These are phyloP conservation scores for Sanderia malayensis DNA, from an alignment of 30 jellyfish, hydroid and myxozoan species.

Conservation along the genomic window DNA sequence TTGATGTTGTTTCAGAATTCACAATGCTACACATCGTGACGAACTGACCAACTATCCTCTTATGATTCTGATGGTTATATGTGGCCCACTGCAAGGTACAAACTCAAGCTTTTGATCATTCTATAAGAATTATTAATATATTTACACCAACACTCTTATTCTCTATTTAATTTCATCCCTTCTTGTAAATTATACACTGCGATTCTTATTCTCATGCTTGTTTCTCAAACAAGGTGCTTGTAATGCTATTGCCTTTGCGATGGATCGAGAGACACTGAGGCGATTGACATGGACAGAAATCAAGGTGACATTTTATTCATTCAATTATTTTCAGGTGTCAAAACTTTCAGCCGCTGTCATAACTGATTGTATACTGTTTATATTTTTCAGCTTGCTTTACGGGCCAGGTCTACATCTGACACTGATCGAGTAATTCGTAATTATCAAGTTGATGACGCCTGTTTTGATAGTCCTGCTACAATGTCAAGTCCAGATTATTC, in stretches of 20 bases:
- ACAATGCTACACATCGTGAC: slow-evolving; percentile 75
- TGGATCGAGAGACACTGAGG: slow-evolving; percentile 73
- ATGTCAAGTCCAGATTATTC: slow-evolving; percentile 36
- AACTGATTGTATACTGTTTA: too few relatives aligned
- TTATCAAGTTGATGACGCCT: slow-evolving; percentile 72
- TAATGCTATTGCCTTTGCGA: slow-evolving; percentile 91
- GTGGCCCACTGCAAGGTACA: slow-evolving; percentile 75
- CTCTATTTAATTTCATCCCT: background rate
- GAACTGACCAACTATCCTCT: slow-evolving; percentile 61
- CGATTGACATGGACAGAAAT: slow-evolving; percentile 72
- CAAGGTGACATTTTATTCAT: slow-evolving; percentile 44
- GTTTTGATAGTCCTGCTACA: slow-evolving; percentile 55
- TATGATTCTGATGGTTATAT: slow-evolving; percentile 65
- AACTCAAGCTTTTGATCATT: too few relatives aligned
- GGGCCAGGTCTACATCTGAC: slow-evolving; percentile 49
- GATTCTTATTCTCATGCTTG: too few relatives aligned
- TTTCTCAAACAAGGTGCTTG: slow-evolving; percentile 68
- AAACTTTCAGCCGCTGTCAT: too few relatives aligned
- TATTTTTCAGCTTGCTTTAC: slow-evolving; percentile 68
- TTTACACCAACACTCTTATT: too few relatives aligned
- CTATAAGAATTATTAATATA: too few relatives aligned
- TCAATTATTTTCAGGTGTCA: too few relatives aligned
- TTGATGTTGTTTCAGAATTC: too few relatives aligned
- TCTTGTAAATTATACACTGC: too few relatives aligned
- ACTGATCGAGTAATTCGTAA: slow-evolving; percentile 76